Evolutionary conservation across 1,140 invertebrate species (phyloP), one percentile per base, ranked within the genome.

Genomic region (Globodera rostochiensis): DNA sequence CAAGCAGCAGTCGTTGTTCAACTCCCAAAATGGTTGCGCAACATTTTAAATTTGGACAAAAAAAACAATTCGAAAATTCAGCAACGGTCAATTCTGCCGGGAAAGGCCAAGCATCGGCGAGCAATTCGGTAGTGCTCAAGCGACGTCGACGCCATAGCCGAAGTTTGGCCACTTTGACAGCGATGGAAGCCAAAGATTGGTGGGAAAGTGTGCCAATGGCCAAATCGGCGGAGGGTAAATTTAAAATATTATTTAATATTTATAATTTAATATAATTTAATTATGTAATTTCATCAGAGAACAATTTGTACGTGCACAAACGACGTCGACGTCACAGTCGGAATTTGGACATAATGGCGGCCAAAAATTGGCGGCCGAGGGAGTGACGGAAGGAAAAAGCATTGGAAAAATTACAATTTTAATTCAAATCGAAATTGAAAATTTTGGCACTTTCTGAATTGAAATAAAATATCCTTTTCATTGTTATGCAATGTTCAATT

Each of bases 1-100:
- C 15, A 64, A 60, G 6, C 45, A 49, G 4, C 77, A 78, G 49
- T 70, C 77, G 3, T 21, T 78, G 70, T 78, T 78, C 70, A 78
- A 78, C 49, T 69, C 66, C 13, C 77, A 78, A 47, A 69, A 78
- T 21, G 66, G 57, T 64, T 15, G 4, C 1, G 6, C 11, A 64
- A 19, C 15, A 3, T 19, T 64, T 19, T 19, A 64, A 64, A 15
- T 19, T 19, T 64, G 57, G 15, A n/a, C 13, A 64, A 36, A 36
- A 36, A 36, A 36, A 36, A 36, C 1, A 36, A 36, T 36, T 36
- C 36, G 1, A 15, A 15, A 64, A 15, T 64, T 15, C 19, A 64
- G 57, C 77, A 15, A 50, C n/a, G 25, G 53, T 69, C 4, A 53
- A 78, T n/a, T 69, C 64, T 70, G n/a, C 66, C 9, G 77, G 77